Evolutionary conservation across 2,888 invertebrate genomes (phyloP).

Genomic region (Monopis laevigella): DNA sequence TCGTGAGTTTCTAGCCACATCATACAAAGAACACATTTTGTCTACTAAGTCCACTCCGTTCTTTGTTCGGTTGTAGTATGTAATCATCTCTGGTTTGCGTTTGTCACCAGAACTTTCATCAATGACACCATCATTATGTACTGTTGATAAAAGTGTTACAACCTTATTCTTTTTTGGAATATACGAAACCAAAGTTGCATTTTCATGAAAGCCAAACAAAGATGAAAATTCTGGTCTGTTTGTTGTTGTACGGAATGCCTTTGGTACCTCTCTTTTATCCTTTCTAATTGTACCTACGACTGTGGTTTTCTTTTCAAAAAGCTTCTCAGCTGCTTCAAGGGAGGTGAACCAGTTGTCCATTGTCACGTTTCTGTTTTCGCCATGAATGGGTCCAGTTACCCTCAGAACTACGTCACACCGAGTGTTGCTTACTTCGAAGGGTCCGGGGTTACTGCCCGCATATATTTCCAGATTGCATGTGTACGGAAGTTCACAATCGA

Average conservation of each 20-base stretch:
- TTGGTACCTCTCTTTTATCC: conserved; percentile 18
- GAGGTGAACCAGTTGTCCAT: too few relatives aligned
- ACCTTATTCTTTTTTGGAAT: conserved; percentile 17
- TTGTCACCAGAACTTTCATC: conserved; percentile 14
- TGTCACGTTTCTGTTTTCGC: too few relatives aligned
- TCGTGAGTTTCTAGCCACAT: conserved; percentile 19
- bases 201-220: too few relatives aligned
- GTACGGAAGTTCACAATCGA: background rate
- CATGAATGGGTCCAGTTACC: too few relatives aligned
- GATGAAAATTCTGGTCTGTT: too few relatives aligned
- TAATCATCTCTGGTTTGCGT: conserved; percentile 21
- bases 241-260: too few relatives aligned
- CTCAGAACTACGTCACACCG: conserved; percentile 16
- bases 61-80: conserved; percentile 23
- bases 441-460: conserved; percentile 18
- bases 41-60: conserved; percentile 21
- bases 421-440: conserved; percentile 14
- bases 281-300: conserved; percentile 16
- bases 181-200: too few relatives aligned
- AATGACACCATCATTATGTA: conserved; percentile 16
- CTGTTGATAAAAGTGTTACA: conserved; percentile 14
- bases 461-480: conserved; percentile 10
- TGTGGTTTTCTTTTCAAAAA: conserved; percentile 18
- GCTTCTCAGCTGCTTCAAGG: conserved; percentile 14
- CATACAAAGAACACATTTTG: conserved; percentile 21